Evolutionary conservation across 2,113 vertebrate genomes (phyloP).

Genomic region (Phalacrocorax brasilianus): DNA sequence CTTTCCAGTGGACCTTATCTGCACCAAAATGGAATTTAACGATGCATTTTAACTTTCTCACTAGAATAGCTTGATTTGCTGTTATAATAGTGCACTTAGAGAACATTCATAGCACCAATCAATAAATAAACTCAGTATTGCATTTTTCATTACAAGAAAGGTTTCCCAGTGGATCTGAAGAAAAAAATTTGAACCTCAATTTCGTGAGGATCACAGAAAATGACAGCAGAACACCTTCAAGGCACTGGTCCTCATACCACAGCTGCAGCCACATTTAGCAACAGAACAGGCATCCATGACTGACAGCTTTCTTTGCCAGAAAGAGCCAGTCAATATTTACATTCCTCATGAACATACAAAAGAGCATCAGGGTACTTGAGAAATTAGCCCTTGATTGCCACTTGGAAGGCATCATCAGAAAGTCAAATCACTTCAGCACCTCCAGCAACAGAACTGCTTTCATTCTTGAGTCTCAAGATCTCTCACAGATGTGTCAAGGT

Average conservation of each 20-base stretch:
- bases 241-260: rapidly evolving
- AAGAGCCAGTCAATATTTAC: constrained; percentile 38
- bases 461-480: background rate
- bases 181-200: background rate
- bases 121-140: background rate
- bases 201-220: background rate
- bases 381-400: constrained; percentile 52
- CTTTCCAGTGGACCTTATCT: background rate
- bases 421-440: constrained; percentile 42
- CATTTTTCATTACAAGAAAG: background rate
- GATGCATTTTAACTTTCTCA: background rate
- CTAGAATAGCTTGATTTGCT: background rate
- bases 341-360: constrained; percentile 28
- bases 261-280: background rate
- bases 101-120: background rate
- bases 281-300: background rate
- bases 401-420: constrained; percentile 44
- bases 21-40: background rate
- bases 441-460: background rate
- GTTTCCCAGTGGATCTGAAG: background rate
- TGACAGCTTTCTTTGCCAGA: background rate
- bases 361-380: constrained; percentile 10
- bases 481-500: constrained; percentile 26
- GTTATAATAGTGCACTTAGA: background rate
- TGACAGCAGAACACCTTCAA: background rate